A percentile compares a stretch with the other conserved stretches of the same genome.
These are phyloP conservation scores for Bombus affinis DNA, from an alignment of 1,140 invertebrate species.

Conservation along the genomic window DNA sequence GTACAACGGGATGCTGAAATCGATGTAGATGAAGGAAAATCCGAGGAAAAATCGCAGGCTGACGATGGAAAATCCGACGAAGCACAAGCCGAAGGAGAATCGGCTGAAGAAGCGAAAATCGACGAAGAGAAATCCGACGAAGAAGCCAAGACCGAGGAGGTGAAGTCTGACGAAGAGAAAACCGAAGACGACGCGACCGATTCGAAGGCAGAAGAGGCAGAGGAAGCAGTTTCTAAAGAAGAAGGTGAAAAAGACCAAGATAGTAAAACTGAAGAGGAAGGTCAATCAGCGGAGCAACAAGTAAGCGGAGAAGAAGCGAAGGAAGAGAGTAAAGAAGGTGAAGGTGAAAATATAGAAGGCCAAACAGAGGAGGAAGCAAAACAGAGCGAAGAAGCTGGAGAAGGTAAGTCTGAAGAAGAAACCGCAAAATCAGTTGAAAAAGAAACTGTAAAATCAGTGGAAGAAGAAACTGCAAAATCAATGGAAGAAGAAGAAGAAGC, in stretches of 20 bases:
- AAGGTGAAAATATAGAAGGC: constrained; percentile 27
- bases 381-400: constrained; percentile 26
- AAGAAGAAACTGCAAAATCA: constrained; percentile 71
- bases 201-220: constrained; percentile 33
- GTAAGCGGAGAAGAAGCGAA: constrained; percentile 35
- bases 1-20: background rate
- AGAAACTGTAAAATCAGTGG: constrained; percentile 61
- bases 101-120: constrained; percentile 54
- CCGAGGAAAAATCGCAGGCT: constrained; percentile 53
- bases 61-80: constrained; percentile 59
- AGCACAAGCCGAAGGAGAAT: constrained; percentile 71
- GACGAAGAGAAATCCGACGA: constrained; percentile 69
- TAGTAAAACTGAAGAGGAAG: constrained; percentile 40
- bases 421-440: background rate
- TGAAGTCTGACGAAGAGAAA: constrained; percentile 58
- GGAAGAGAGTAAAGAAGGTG: constrained; percentile 40
- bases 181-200: constrained; percentile 44
- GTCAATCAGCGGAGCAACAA: constrained; percentile 17
- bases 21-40: constrained; percentile 36
- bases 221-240: constrained; percentile 33
- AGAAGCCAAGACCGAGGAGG: constrained; percentile 67
- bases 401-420: constrained; percentile 48
- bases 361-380: constrained; percentile 34
- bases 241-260: constrained; percentile 28
- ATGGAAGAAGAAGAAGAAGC: constrained; percentile 73